Percentiles rank a stretch among this genome's conserved stretches.
Conservation (phyloP, 2,888 invertebrate species). For the Spicauda simplicius region DNA sequence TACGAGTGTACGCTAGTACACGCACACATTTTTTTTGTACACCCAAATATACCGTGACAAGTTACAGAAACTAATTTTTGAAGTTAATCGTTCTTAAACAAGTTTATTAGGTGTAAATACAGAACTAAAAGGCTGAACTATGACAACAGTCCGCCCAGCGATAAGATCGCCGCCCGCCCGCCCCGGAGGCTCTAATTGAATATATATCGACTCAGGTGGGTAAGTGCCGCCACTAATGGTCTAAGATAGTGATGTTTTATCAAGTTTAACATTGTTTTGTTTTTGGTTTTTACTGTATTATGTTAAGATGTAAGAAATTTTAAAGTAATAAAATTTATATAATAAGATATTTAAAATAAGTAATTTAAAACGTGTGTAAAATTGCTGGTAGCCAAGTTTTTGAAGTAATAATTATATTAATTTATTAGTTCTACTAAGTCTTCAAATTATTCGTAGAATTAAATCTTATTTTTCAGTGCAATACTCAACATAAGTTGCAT, state of each 20-base stretch:
- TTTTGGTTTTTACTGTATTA: background rate
- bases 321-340: too few relatives aligned
- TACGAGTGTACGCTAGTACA: too few relatives aligned
- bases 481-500: background rate
- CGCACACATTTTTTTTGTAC: too few relatives aligned
- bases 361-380: too few relatives aligned
- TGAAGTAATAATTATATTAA: too few relatives aligned
- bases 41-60: slow-evolving; percentile 1
- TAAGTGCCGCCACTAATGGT: slow-evolving; percentile 45
- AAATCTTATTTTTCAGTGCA: too few relatives aligned
- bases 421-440: too few relatives aligned
- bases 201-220: slow-evolving; percentile 38
- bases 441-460: too few relatives aligned
- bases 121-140: slow-evolving; percentile 34
- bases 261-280: slow-evolving; percentile 24
- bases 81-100: slow-evolving; percentile 7
- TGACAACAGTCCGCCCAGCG: slow-evolving; percentile 39
- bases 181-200: slow-evolving; percentile 42
- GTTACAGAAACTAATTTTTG: background rate
- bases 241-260: slow-evolving; percentile 42
- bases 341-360: too few relatives aligned
- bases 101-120: slow-evolving; percentile 31
- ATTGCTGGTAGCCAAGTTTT: too few relatives aligned
- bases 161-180: slow-evolving; percentile 44
- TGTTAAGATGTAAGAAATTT: background rate